These are phyloP conservation scores for Merluccius polli DNA, from an alignment of 2,797 vertebrate species.

Conservation along the genomic window DNA sequence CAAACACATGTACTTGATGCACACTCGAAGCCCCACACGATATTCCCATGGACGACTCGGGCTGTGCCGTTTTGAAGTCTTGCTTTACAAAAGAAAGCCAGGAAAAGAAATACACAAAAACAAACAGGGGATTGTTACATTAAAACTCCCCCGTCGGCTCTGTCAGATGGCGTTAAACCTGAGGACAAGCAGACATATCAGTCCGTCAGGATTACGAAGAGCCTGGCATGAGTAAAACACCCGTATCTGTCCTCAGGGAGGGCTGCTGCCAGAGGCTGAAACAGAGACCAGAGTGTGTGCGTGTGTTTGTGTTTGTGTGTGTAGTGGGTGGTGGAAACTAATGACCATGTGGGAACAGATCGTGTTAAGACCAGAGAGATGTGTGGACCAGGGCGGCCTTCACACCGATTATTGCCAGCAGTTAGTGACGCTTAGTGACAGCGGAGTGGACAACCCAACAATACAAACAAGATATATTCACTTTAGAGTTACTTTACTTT, in stretches of 20 bases:
- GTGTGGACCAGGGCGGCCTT: not conserved
- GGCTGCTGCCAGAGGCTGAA: slow-evolving; percentile 22
- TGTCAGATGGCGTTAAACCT: not conserved
- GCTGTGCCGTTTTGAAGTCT: not conserved
- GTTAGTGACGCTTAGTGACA: not conserved
- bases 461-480: not conserved
- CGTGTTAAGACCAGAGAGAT: not conserved
- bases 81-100: not conserved
- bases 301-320: not conserved
- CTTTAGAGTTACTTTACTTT: not conserved
- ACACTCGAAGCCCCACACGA: too few species aligned
- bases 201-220: not conserved
- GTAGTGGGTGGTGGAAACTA: not conserved
- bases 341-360: not conserved
- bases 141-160: not conserved
- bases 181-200: slow-evolving; percentile 21
- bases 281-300: not conserved
- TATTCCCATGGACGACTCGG: not conserved
- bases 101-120: not conserved
- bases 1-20: not conserved
- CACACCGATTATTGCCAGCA: not conserved
- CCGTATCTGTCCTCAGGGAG: slow-evolving; percentile 17
- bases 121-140: not conserved
- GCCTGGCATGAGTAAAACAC: slow-evolving; percentile 30
- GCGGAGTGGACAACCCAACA: not conserved